Percentiles rank a stretch among this genome's conserved stretches.
These are phyloP conservation scores for Tortrix viridana DNA, from an alignment of 2,888 invertebrate species.

Conservation along the genomic window DNA sequence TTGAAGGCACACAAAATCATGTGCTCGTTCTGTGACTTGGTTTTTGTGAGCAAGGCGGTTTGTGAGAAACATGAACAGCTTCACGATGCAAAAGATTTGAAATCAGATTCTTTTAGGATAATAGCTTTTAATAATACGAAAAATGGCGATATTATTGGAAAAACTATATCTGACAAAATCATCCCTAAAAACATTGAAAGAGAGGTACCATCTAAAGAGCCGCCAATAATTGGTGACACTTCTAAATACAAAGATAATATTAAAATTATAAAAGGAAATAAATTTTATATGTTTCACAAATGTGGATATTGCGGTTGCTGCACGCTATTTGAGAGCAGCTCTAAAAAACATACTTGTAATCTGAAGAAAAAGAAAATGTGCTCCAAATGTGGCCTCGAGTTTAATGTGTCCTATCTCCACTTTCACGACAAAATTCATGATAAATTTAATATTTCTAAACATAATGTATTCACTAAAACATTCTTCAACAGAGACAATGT, in stretches of 20 bases:
- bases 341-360: slow-evolving; percentile 23
- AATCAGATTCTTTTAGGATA: slow-evolving; percentile 37
- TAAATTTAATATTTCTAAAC: slow-evolving; percentile 2
- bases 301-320: slow-evolving; percentile 7
- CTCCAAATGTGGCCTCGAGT: neutral
- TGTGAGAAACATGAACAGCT: slow-evolving; percentile 41
- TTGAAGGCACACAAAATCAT: neutral
- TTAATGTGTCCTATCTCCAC: neutral
- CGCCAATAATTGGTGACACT: neutral
- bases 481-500: slow-evolving; percentile 14
- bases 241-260: neutral
- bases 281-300: slow-evolving; percentile 24
- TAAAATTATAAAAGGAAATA: slow-evolving; percentile 10
- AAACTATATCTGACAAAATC: slow-evolving; percentile 19
- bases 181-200: neutral
- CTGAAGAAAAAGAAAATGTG: neutral
- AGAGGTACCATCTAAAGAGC: neutral
- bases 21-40: slow-evolving; percentile 40
- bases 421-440: neutral
- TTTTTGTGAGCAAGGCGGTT: slow-evolving; percentile 33
- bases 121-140: slow-evolving; percentile 44
- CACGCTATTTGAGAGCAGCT: neutral
- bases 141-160: slow-evolving; percentile 39
- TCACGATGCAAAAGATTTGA: slow-evolving; percentile 41
- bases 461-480: slow-evolving; percentile 21